Evolutionary conservation across 2,113 vertebrate species (phyloP).

Genomic region (Psammodynastes pulverulentus): DNA sequence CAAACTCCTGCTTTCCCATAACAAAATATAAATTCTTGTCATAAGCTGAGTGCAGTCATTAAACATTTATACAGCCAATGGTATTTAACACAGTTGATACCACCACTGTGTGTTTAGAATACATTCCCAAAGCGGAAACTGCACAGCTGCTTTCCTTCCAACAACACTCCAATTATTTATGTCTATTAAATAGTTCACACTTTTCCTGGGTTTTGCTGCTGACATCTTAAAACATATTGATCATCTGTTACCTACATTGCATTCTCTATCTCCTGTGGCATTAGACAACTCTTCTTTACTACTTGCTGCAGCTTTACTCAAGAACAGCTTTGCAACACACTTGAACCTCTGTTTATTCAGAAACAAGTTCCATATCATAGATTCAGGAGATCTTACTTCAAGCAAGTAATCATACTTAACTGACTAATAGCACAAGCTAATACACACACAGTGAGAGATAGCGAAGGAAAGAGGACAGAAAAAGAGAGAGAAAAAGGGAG

Average conservation of each 20-base stretch:
- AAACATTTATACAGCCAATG: constrained; percentile 6
- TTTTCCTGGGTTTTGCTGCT: not conserved
- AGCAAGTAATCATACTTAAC: not conserved
- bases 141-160: not conserved
- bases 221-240: constrained; percentile 19
- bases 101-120: constrained; percentile 15
- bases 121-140: not conserved
- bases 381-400: not conserved
- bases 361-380: not conserved
- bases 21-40: not conserved
- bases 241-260: not conserved
- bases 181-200: not conserved
- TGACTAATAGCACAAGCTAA: not conserved
- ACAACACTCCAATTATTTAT: not conserved
- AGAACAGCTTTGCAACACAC: not conserved
- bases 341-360: not conserved
- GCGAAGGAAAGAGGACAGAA: not conserved
- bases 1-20: constrained; percentile 8
- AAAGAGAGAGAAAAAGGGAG: not conserved
- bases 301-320: not conserved
- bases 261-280: not conserved
- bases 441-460: not conserved
- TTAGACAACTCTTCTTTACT: not conserved
- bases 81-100: not conserved
- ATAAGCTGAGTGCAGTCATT: not conserved